Evolutionary conservation across 2,113 vertebrate species (phyloP).

Genomic region (Pterocles burchelli): DNA sequence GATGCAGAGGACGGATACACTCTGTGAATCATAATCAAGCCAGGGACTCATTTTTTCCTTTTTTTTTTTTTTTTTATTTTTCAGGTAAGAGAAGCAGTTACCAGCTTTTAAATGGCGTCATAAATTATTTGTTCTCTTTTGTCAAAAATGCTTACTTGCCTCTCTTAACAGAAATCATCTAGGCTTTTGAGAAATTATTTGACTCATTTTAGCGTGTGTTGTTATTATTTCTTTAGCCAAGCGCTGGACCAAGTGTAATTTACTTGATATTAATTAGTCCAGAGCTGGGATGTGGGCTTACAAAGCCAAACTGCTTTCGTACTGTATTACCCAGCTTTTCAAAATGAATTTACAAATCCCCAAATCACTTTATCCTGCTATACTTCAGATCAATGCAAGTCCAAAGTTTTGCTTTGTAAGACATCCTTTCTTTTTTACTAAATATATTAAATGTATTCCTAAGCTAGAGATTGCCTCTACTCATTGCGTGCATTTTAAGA

Average conservation of each 20-base stretch:
- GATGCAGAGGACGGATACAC: background rate
- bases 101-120: slow-evolving; percentile 20
- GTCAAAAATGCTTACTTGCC: background rate
- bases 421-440: background rate
- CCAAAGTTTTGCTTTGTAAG: background rate
- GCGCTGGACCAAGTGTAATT: slow-evolving; percentile 25
- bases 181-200: slow-evolving; percentile 38
- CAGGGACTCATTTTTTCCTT: background rate
- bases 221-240: slow-evolving; percentile 36
- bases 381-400: background rate
- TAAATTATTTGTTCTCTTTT: slow-evolving; percentile 49
- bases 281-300: background rate
- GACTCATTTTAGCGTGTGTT: background rate
- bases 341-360: background rate
- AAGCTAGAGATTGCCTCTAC: background rate
- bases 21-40: slow-evolving; percentile 30
- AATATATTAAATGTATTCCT: background rate
- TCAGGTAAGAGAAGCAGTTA: slow-evolving; percentile 15
- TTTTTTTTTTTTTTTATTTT: background rate
- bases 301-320: slow-evolving; percentile 1
- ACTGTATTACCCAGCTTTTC: background rate
- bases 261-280: slow-evolving; percentile 40
- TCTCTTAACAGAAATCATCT: background rate
- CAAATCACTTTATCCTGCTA: background rate
- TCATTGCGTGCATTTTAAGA: background rate